Percentiles rank a stretch among this genome's conserved stretches.
Evolutionary conservation across 2,888 invertebrate genomes (phyloP).

Genomic region (Lysandra coridon): DNA sequence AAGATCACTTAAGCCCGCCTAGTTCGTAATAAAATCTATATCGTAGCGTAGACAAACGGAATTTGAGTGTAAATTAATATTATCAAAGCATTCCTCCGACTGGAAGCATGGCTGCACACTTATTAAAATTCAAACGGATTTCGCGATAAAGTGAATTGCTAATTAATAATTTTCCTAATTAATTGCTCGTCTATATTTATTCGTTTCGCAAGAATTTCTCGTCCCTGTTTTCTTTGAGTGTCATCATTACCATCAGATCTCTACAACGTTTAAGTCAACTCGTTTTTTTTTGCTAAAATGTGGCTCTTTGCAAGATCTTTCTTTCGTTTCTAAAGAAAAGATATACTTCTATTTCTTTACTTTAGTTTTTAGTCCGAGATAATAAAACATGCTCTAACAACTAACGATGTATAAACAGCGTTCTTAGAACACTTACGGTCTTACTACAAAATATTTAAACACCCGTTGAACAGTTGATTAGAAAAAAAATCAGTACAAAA

Average conservation of each 20-base stretch:
- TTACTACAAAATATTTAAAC: no score
- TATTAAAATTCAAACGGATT: conserved; percentile 25
- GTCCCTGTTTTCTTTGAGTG: background rate
- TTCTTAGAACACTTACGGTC: no score
- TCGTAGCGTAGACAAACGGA: background rate
- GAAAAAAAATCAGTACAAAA: no score
- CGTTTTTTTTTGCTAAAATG: background rate
- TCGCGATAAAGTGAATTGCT: conserved; percentile 7
- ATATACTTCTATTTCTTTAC: no score
- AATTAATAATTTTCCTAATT: conserved; percentile 25
- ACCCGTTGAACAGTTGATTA: no score
- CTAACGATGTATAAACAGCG: no score
- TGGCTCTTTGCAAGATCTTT: no score
- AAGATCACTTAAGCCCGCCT: background rate
- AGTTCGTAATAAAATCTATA: background rate
- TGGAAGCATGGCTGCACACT: background rate
- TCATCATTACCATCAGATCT: background rate
- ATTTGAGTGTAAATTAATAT: conserved; percentile 16
- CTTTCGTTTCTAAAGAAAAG: no score
- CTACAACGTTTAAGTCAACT: background rate
- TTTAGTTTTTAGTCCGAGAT: no score
- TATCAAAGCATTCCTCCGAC: conserved; percentile 8
- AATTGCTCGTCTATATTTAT: conserved; percentile 17
- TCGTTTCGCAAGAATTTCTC: background rate
- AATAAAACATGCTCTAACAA: no score